Base-by-base conservation (phyloP, 1,140 invertebrate genomes). In the Eriosoma lanigerum region DNA sequence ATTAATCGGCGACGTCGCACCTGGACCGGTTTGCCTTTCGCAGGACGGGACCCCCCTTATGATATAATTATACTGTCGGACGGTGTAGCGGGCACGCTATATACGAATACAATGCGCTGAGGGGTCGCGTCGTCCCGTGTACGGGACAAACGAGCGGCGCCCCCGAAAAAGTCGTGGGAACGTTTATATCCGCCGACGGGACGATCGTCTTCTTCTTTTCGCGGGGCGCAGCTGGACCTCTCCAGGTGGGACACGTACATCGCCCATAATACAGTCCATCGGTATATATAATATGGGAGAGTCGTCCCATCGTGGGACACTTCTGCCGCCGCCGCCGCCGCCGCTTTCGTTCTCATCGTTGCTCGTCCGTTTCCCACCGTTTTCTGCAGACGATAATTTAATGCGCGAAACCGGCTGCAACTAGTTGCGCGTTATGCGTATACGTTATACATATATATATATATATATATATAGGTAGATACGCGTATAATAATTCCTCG, bases 161-260 rank as follows among this genome's bases (percentile, higher is more conserved):
- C 64, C 48, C 72, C 72, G 48, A 75, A 75, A 54, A 75, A 75
- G 72, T 75, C 72, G 72, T 75, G 72, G 72, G 72, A 75, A 75
- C 64, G 62, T 66, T 21, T n/a, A n/a, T n/a, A 44, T 66, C 62
- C 70, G 17, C 15, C 48, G 26, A 46, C 68, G 68, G 68, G 68
- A 72, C 68, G 29, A 17, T 1, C 19, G 32, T 19, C 29, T 64
- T 64, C 62, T 64, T 44, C 32, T 66, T 46, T 32, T 66, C 46
- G n/a, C 10, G 46, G 10, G 4, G 46, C 32, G 32, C 64, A 66
- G 64, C 64, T 44, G 64, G 64, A 66, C 64, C 29, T 32, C 72
- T 75, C 50, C 70, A 52, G 46, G 70, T 73, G 72, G 72, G 72
- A 56, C 72, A 50, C 70, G 62, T 3, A 17, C 58, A 26, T 15